Conservation (phyloP, 2,888 invertebrate species). For the Cybosia mesomella region DNA sequence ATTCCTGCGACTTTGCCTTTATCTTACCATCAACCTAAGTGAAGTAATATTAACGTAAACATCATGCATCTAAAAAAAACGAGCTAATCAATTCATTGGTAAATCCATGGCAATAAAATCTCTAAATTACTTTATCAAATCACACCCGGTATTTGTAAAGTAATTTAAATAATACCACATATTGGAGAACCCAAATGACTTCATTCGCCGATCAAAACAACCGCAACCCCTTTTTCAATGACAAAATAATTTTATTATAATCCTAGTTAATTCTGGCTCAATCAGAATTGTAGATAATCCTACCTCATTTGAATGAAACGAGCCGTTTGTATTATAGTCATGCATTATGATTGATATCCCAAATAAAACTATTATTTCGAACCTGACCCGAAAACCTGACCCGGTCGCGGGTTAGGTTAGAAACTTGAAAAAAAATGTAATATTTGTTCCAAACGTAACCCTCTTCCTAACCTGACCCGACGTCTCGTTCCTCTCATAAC, state of each 20-base stretch:
- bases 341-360: not conserved
- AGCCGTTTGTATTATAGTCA: constrained; percentile 3
- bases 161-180: not conserved
- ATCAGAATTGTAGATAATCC: constrained; percentile 13
- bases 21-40: too few species aligned
- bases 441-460: too few species aligned
- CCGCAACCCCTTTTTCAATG: constrained; percentile 3
- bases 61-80: too few species aligned
- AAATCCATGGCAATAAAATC: not conserved
- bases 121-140: not conserved
- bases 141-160: not conserved
- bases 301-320: constrained; percentile 9
- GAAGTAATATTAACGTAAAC: too few species aligned
- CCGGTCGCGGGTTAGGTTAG: too few species aligned
- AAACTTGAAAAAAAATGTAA: too few species aligned
- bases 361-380: too few species aligned
- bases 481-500: too few species aligned
- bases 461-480: too few species aligned
- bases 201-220: not conserved
- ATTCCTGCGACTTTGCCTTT: too few species aligned
- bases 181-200: not conserved
- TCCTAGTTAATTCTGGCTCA: constrained; percentile 10
- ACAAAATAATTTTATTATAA: constrained; percentile 6
- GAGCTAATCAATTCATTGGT: not conserved
- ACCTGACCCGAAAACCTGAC: too few species aligned